phyloP scores from a whole-genome alignment of 2,797 vertebrate genomes.

The Limnodromus scolopaceus region DNA sequence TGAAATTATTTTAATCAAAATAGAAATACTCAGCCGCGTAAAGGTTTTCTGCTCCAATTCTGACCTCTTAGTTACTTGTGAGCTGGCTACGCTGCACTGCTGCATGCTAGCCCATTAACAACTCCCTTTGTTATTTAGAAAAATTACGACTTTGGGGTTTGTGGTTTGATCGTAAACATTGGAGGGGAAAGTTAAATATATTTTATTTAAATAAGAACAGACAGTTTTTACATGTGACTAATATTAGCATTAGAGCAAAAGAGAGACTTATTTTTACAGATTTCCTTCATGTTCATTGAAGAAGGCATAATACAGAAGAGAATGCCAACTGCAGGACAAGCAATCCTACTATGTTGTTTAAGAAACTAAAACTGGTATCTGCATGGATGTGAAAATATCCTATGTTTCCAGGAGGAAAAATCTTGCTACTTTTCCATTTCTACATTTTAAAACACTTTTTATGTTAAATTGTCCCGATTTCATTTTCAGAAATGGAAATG shows the following conservation, averaged over 20 bases:
- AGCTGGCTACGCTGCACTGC: neutral
- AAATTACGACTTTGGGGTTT: slow-evolving; percentile 6
- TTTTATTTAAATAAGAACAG: slow-evolving; percentile 35
- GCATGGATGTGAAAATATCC: neutral
- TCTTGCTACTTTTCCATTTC: neutral
- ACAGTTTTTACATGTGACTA: neutral
- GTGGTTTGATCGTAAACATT: neutral
- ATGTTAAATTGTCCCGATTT: neutral
- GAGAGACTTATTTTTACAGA: neutral
- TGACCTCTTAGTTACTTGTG: neutral
- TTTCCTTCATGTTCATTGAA: neutral
- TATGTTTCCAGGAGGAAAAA: neutral
- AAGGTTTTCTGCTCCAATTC: neutral
- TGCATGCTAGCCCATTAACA: neutral
- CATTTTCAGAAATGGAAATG: neutral
- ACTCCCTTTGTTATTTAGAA: slow-evolving; percentile 22
- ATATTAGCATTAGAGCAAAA: neutral
- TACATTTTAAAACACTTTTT: neutral
- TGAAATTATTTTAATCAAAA: slow-evolving; percentile 57
- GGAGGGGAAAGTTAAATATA: neutral
- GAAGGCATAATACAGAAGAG: neutral
- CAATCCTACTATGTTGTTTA: neutral
- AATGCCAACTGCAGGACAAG: neutral
- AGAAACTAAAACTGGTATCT: neutral
- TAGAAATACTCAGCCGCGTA: neutral